Evolutionary conservation across 92 coral and sea anemone genomes (phyloP).

Genomic region (Epizoanthus rinbou): DNA sequence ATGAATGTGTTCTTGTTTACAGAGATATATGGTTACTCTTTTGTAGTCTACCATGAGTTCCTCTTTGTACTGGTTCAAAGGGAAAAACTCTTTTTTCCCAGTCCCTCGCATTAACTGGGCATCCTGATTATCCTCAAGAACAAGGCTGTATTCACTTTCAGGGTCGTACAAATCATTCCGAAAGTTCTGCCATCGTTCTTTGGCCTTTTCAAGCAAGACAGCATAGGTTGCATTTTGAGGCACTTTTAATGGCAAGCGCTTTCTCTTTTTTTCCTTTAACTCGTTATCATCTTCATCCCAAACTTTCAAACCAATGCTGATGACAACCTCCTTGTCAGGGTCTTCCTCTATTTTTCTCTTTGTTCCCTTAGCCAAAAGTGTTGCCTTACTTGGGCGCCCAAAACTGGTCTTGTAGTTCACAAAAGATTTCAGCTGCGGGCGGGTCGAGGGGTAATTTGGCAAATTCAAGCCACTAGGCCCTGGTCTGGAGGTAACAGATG

Average conservation of each 20-base stretch:
- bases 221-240: slow-evolving; percentile 37
- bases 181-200: slow-evolving; percentile 33
- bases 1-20: slow-evolving; percentile 36
- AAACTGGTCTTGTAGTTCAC: slow-evolving; percentile 28
- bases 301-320: slow-evolving; percentile 34
- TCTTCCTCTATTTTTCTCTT: slow-evolving; percentile 44
- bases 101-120: slow-evolving; percentile 40
- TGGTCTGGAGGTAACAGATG: slow-evolving; percentile 5
- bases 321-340: slow-evolving; percentile 33
- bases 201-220: slow-evolving; percentile 41
- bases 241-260: slow-evolving; percentile 38
- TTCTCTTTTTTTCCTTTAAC: slow-evolving; percentile 38
- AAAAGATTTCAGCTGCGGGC: slow-evolving; percentile 31
- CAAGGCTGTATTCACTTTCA: slow-evolving; percentile 32
- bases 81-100: slow-evolving; percentile 37
- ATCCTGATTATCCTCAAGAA: slow-evolving; percentile 33
- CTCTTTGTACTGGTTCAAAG: slow-evolving; percentile 39
- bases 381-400: slow-evolving; percentile 45
- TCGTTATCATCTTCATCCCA: slow-evolving; percentile 46
- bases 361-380: slow-evolving; percentile 41
- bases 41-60: slow-evolving; percentile 36
- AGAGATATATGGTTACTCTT: slow-evolving; percentile 42
- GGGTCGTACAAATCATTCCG: slow-evolving; percentile 37
- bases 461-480: slow-evolving; percentile 36
- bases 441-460: slow-evolving; percentile 14